Evolutionary conservation across 2,797 vertebrate genomes (phyloP).

Genomic region (Hoplostethus mediterraneus): DNA sequence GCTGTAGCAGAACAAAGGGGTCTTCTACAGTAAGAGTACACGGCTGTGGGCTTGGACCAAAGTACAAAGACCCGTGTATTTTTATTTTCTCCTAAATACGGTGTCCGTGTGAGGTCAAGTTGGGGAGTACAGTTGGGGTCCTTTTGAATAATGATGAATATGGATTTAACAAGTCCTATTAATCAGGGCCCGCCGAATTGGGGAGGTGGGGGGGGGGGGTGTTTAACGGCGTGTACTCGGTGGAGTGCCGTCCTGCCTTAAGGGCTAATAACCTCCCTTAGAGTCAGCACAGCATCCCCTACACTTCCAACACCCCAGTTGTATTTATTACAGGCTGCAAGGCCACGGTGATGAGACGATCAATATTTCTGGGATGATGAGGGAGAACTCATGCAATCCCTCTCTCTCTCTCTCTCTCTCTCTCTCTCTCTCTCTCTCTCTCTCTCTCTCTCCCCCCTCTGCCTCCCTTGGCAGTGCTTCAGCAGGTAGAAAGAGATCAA

Average conservation of each 20-base stretch:
- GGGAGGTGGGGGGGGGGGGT: constrained; percentile 58
- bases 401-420: constrained; percentile 58
- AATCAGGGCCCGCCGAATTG: constrained; percentile 62
- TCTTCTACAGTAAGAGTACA: constrained; percentile 54
- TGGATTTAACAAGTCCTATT: constrained; percentile 59
- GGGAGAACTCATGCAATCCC: constrained; percentile 75
- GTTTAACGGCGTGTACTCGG: constrained; percentile 70
- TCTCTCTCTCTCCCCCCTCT: constrained; percentile 54
- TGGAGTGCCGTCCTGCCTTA: constrained; percentile 71
- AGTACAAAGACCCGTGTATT: constrained; percentile 44
- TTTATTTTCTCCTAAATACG: constrained; percentile 44
- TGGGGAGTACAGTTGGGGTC: constrained; percentile 18
- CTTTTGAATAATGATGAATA: constrained; percentile 64
- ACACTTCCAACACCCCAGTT: constrained; percentile 69
- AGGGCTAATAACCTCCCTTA: constrained; percentile 76
- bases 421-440: constrained; percentile 64
- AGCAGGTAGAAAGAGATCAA: constrained; percentile 80
- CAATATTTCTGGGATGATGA: constrained; percentile 84
- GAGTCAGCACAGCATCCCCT: constrained; percentile 61
- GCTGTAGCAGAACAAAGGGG: constrained; percentile 71
- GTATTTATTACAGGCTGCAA: constrained; percentile 85
- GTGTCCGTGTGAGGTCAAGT: constrained; percentile 19
- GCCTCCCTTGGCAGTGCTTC: constrained; percentile 79
- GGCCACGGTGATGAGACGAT: constrained; percentile 82
- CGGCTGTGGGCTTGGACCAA: constrained; percentile 43